phyloP scores from a whole-genome alignment of 1,140 invertebrate species.

The Lepidurus arcticus region DNA sequence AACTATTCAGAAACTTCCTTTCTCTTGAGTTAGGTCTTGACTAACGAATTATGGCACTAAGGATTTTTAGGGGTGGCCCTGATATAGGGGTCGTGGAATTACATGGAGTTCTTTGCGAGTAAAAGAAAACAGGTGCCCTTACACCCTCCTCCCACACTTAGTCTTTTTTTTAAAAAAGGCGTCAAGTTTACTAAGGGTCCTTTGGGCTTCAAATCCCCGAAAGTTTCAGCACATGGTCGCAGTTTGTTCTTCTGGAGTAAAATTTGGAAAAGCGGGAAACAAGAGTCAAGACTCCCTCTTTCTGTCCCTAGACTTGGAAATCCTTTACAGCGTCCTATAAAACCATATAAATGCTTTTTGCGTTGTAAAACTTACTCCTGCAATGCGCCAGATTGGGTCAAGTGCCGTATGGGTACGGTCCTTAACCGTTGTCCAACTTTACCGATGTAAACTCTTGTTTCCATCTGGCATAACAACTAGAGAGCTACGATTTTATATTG shows the following conservation, averaged over 20 bases:
- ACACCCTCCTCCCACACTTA: background rate
- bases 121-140: slow-evolving; percentile 15
- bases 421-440: background rate
- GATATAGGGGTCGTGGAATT: background rate
- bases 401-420: background rate
- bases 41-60: background rate
- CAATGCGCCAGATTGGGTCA: background rate
- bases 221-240: background rate
- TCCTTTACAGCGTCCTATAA: slow-evolving; percentile 2
- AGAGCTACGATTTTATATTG: background rate
- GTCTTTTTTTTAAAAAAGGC: background rate
- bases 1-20: background rate
- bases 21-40: background rate
- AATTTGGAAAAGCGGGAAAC: no score
- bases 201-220: background rate
- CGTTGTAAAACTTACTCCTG: background rate
- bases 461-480: background rate
- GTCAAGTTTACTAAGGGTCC: background rate
- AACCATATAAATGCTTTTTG: background rate
- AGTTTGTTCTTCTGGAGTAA: background rate
- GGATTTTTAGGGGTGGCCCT: background rate
- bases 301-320: background rate
- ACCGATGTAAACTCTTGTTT: background rate
- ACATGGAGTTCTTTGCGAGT: background rate
- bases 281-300: no score